Base-by-base conservation (phyloP, 2,888 invertebrate species). In the Heteropelma amictum region DNA sequence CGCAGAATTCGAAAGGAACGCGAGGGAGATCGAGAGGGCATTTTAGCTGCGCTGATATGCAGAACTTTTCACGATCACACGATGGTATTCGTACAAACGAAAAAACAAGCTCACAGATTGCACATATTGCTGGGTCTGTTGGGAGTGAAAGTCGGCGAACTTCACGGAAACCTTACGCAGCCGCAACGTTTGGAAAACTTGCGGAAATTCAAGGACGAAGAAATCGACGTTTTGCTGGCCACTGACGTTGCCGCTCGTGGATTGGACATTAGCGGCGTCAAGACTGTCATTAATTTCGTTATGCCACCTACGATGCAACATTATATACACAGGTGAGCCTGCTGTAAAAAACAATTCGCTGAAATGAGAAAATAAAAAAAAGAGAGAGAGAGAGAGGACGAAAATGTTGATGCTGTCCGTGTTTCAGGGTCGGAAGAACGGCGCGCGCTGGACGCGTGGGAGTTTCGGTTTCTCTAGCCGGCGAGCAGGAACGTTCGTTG, bases 201-300 rank as follows among this genome's bases (percentile, higher is more conserved):
- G 33, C 93, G 94, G 79, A 93, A 94, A 80, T 98, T 98, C 89
- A 97, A 96, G 86, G 95, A 96, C 6, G 95, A 95, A 83, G 92
- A 92, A 84, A 93, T 94, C 2, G 96, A 96, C 86, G 93, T 96
- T 12, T 90, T 98, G n/a, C 93, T 98, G 54, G 97, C 97, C 0
- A 98, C 98, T 0, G 98, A 98, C 90, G 94, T 98, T 38, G 98
- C 98, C 0, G 97, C 98, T 4, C 91, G 98, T 85, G 98, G 99
- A 84, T 91, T 99, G 51, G 99, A 99, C 90, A 99, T 99, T 81
- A 94, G 95, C n/a, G 98, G 97, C 6, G 98, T 99, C 0, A 96
- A 97, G 90, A 98, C 98, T n/a, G 98, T 98, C 3, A 94, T 99
- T 47, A 99, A 99, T 90, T 98, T 97, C 90, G 95, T 97, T 0